These are phyloP conservation scores for Upupa epops DNA, from an alignment of 2,113 vertebrate genomes.

Conservation along the genomic window DNA sequence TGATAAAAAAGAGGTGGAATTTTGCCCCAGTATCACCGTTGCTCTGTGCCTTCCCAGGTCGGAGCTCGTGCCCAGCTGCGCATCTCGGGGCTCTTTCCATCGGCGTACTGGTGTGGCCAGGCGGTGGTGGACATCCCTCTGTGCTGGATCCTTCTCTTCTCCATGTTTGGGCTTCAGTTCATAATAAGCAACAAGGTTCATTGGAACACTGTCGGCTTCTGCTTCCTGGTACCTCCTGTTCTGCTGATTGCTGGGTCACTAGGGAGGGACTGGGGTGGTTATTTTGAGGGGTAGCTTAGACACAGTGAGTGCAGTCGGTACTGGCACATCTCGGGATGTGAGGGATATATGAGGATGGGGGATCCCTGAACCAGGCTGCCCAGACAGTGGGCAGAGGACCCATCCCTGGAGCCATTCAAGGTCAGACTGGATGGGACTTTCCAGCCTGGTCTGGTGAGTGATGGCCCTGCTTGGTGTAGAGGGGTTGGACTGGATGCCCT, in stretches of 20 bases:
- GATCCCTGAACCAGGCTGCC: no score
- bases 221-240: not conserved
- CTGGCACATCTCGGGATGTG: not conserved
- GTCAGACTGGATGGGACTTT: no score
- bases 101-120: slow-evolving; percentile 88
- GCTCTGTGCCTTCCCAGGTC: slow-evolving; percentile 64
- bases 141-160: slow-evolving; percentile 80
- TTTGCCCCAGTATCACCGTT: not conserved
- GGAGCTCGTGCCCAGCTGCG: slow-evolving; percentile 82
- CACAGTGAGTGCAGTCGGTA: accelerated
- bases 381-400: no score
- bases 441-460: no score
- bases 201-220: accelerated
- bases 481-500: no score
- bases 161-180: slow-evolving; percentile 68
- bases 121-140: slow-evolving; percentile 84
- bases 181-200: not conserved
- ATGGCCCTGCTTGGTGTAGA: no score
- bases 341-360: no score
- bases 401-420: no score
- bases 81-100: slow-evolving; percentile 85
- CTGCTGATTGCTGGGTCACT: not conserved
- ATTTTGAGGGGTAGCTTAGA: not conserved
- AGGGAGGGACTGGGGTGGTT: not conserved
- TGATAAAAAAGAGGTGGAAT: not conserved